Evolutionary conservation across 2,113 vertebrate species (phyloP).

Genomic region (Puntigrus tetrazona): DNA sequence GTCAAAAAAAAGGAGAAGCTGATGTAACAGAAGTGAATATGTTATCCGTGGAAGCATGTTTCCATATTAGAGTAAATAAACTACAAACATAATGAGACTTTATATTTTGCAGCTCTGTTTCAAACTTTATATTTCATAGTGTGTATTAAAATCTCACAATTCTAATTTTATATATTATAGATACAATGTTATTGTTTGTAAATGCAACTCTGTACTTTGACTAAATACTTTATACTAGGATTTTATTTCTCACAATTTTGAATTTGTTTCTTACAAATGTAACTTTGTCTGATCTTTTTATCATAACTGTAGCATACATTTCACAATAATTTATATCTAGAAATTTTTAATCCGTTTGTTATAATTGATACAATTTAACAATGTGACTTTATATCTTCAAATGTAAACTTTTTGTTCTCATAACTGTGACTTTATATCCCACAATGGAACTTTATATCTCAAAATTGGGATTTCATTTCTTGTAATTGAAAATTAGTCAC

Average conservation of each 20-base stretch:
- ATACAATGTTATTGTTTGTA: background rate
- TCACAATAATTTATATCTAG: background rate
- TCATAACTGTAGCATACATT: background rate
- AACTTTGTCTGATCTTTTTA: background rate
- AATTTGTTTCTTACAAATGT: background rate
- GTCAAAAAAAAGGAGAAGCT: slow-evolving; percentile 1
- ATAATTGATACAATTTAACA: background rate
- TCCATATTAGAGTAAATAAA: background rate
- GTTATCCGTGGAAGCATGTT: background rate
- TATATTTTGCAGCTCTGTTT: background rate
- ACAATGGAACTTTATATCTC: background rate
- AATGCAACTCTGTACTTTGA: background rate
- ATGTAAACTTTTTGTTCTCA: background rate
- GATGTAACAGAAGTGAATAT: background rate
- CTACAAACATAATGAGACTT: background rate
- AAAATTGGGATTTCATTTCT: background rate
- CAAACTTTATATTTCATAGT: background rate
- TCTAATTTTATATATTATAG: too few relatives aligned
- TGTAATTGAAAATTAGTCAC: background rate
- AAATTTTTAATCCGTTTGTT: background rate
- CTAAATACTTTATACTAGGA: background rate
- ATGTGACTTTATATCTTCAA: background rate
- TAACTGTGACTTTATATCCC: background rate
- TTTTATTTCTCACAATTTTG: background rate
- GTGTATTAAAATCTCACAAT: background rate